phyloP scores from a whole-genome alignment of 1,140 invertebrate genomes.

The Drosophila pruinosa region DNA sequence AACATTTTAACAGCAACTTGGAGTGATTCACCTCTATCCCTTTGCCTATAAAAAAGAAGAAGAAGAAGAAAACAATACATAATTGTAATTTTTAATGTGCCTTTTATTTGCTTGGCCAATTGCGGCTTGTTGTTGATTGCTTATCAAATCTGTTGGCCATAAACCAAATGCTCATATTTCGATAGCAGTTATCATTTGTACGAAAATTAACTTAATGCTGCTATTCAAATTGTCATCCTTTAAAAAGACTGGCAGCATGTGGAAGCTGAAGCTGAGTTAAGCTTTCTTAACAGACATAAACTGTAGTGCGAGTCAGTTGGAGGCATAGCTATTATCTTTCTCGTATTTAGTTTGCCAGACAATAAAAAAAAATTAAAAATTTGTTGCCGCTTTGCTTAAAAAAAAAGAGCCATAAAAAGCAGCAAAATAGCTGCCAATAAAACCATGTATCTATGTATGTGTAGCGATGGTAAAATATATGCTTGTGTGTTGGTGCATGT shows the following conservation, averaged over 20 bases:
- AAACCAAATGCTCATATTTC: constrained; percentile 7
- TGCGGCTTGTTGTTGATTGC: constrained; percentile 17
- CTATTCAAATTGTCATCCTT: not conserved
- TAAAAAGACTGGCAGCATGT: not conserved
- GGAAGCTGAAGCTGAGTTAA: not conserved
- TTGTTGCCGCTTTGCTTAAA: constrained; percentile 23
- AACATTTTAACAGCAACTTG: too few relatives aligned
- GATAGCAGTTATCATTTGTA: constrained; percentile 23
- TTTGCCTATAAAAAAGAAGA: too few relatives aligned
- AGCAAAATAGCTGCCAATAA: constrained; percentile 53
- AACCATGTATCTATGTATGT: constrained; percentile 19
- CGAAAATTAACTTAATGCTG: not conserved
- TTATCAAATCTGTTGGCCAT: constrained; percentile 22
- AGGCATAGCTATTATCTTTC: not conserved
- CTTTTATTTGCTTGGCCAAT: not conserved
- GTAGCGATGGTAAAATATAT: constrained; percentile 11
- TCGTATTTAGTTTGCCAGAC: not conserved
- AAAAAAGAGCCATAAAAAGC: constrained; percentile 54
- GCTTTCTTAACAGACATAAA: not conserved
- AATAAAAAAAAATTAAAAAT: constrained; percentile 23
- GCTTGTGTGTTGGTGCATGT: constrained; percentile 27
- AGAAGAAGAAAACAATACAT: not conserved
- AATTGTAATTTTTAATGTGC: not conserved
- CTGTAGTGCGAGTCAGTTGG: not conserved
- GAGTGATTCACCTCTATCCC: too few relatives aligned